Evolutionary conservation across 2,113 vertebrate species (phyloP).

Genomic region (Chiloscyllium plagiosum): DNA sequence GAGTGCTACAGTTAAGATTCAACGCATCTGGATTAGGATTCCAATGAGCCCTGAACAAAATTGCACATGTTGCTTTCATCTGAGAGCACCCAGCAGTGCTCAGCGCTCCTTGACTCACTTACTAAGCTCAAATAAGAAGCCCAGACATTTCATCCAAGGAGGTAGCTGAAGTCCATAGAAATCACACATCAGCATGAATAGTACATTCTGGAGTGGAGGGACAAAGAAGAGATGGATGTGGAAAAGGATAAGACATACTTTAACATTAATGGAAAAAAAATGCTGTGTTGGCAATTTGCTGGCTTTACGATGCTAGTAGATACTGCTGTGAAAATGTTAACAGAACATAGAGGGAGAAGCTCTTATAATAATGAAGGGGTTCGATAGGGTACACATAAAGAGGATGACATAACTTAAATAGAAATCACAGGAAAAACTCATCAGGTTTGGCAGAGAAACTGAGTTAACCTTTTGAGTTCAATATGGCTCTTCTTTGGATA

Average conservation of each 20-base stretch:
- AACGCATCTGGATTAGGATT: not conserved
- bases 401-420: not conserved
- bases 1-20: not conserved
- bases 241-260: not conserved
- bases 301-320: not conserved
- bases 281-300: not conserved
- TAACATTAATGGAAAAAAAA: not conserved
- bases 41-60: not conserved
- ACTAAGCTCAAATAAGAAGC: not conserved
- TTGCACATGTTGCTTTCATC: not conserved
- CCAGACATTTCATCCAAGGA: not conserved
- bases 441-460: too few species aligned
- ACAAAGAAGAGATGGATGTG: not conserved
- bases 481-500: too few species aligned
- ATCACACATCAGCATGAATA: not conserved
- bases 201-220: not conserved
- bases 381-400: not conserved
- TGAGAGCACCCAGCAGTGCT: not conserved
- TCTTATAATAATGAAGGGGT: not conserved
- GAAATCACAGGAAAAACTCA: too few species aligned
- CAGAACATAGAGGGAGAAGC: not conserved
- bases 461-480: too few species aligned
- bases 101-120: not conserved
- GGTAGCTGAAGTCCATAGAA: not conserved
- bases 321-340: not conserved